Base-by-base conservation (phyloP, 2,797 vertebrate species). In the Oreochromis grahami region DNA sequence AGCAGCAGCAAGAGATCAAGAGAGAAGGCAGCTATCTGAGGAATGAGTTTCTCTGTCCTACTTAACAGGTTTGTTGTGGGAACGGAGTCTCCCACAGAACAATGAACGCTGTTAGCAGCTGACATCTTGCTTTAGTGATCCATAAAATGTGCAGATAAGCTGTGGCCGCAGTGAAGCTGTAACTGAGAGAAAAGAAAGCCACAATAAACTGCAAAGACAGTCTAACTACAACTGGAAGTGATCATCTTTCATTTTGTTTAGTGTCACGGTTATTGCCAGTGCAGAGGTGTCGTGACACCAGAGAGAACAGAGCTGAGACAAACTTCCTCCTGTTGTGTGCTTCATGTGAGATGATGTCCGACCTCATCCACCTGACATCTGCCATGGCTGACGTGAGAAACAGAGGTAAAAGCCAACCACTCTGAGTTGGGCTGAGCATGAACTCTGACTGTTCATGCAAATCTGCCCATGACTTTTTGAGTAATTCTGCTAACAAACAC, bases 41-140 rank as follows among this genome's bases (percentile, higher is more conserved):
- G 32, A 2, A 0, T 1, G 17, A 7, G 34, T 63, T 36, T 63
- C 32, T n/a, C 58, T 34, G 58, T 36, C 32, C 1, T 6, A 12
- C 9, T 36, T n/a, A n/a, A n/a, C 19, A 63, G 58, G 58, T 63
- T 34, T n/a, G 17, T 4, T 36, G 17, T 36, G 58, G 32, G 32
- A n/a, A 36, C 8, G 1, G 10, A 36, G 17, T 36, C 58, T 63
- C 34, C 21, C 21, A 68, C 34, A 65, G 36, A 41, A 65, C 36
- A 41, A 41, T 0, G n/a, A 65, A 14, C 2, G 2, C n/a, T 0
- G n/a, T 14, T 41, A 24, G n/a, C 36, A 0, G 36, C 13, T 3
- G 65, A 26, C 38, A 11, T 43, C 21, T 70, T 17, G 41, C 21
- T 45, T 70, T 70, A 45, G 41, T 45, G 41, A 45, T 45, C 8